These are phyloP conservation scores for Aspidapion aeneum DNA, from an alignment of 2,888 invertebrate species.

Conservation along the genomic window DNA sequence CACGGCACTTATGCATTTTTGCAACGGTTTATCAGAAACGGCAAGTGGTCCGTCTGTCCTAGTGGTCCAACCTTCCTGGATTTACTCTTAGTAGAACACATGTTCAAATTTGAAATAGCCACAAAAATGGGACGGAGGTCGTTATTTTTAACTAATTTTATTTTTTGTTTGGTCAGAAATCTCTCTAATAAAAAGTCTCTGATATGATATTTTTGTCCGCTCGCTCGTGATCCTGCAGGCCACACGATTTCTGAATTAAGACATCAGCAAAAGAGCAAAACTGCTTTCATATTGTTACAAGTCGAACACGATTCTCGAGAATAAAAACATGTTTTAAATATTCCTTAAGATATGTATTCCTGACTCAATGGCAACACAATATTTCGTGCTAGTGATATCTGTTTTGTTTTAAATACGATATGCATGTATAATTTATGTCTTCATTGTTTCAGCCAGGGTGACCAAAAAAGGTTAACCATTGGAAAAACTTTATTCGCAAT, in stretches of 20 bases:
- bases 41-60: too few relatives aligned
- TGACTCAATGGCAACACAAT: neutral
- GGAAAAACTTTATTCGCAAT: neutral
- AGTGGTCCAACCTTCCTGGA: too few relatives aligned
- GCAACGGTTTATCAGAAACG: too few relatives aligned
- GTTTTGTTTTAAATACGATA: neutral
- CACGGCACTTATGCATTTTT: too few relatives aligned
- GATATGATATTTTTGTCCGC: neutral
- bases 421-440: neutral
- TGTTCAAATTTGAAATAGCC: too few relatives aligned
- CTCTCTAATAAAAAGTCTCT: neutral
- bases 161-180: too few relatives aligned
- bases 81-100: too few relatives aligned
- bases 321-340: constrained; percentile 41
- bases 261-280: constrained; percentile 37
- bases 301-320: constrained; percentile 39
- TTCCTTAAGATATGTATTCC: constrained; percentile 37
- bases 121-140: too few relatives aligned
- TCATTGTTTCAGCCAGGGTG: neutral
- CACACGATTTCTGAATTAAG: constrained; percentile 40
- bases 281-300: constrained; percentile 40
- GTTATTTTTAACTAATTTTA: too few relatives aligned
- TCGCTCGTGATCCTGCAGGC: constrained; percentile 33
- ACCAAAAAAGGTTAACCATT: neutral
- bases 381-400: neutral